Base-by-base conservation (phyloP, 2,113 vertebrate genomes). In the Sphyrna mokarran region DNA sequence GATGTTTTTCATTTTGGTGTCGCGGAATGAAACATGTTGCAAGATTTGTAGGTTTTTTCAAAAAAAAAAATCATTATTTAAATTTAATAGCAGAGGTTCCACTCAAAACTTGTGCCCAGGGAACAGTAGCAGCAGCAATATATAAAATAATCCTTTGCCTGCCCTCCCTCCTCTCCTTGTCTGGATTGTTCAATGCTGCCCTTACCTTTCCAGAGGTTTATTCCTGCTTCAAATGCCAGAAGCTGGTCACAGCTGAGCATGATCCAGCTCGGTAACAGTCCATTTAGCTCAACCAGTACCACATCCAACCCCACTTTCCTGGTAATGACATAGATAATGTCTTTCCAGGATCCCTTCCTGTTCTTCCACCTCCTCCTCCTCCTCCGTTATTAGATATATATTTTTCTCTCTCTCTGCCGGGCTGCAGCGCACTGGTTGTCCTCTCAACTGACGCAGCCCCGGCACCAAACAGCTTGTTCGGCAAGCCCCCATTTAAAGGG, bases 401-500 rank as follows among this genome's bases (percentile, higher is more conserved):
- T 70, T 23, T 23, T 23, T 76, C 9, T 76, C 8, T 76, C 69
- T 72, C 70, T 72, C 0, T 83, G 80, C 37, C 37, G 37, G 80
- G 37, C 80, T 83, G 80, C 80, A 40, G 37, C 16, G 37, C 80
- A n/a, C 37, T 83, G 20, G 18, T 61, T 93, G 14, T 18, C 58
- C 89, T 66, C 61, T 37, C 33, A 0, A 68, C n/a, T 93, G 61
- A 93, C 61, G 33, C 89, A 93, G 61, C 58, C 58, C 33, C 85
- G 54, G 48, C 23, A 89, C 48, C 63, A 66, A 93, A 93, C 89
- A 66, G 89, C 61, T 93, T 20, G 16, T 3, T 37, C 14, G 61
- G 61, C 89, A 68, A 93, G 89, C 89, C 61, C 61, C 89, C 61
- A n/a, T 7, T 93, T 93, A 93, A 93, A 93, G 89, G 89, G 89